Conservation (phyloP, 2,797 vertebrate genomes). For the Hippocampus kuda region DNA sequence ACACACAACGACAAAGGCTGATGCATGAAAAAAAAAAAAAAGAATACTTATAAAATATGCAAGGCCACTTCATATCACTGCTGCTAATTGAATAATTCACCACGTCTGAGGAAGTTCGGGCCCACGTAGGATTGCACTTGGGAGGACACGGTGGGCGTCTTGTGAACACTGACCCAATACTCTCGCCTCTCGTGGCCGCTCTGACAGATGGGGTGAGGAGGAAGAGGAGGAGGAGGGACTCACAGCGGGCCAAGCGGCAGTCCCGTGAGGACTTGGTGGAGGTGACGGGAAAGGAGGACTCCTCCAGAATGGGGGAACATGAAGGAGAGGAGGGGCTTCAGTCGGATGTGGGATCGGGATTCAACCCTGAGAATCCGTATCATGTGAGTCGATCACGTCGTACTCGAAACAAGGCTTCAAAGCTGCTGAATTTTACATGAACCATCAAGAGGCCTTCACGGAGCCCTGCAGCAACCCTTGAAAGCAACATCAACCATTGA, state of each 20-base stretch:
- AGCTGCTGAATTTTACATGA: slow-evolving; percentile 34
- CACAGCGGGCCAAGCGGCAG: slow-evolving; percentile 66
- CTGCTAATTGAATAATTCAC: slow-evolving; percentile 64
- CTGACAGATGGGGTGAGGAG: slow-evolving; percentile 71
- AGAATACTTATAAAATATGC: slow-evolving; percentile 63
- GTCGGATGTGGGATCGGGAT: slow-evolving; percentile 50
- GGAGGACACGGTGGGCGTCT: slow-evolving; percentile 52
- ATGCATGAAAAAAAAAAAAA: slow-evolving; percentile 52
- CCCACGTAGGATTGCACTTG: slow-evolving; percentile 55
- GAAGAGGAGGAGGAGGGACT: slow-evolving; percentile 61
- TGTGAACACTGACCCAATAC: slow-evolving; percentile 63
- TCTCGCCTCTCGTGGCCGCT: slow-evolving; percentile 51
- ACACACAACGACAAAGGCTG: slow-evolving; percentile 26
- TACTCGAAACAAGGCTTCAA: slow-evolving; percentile 27
- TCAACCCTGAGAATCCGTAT: slow-evolving; percentile 87
- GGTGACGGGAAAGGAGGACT: slow-evolving; percentile 47
- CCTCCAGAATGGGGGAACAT: slow-evolving; percentile 50
- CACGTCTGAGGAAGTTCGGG: slow-evolving; percentile 44
- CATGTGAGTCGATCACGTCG: slow-evolving; percentile 67
- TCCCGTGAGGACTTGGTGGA: slow-evolving; percentile 54
- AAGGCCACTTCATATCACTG: slow-evolving; percentile 58
- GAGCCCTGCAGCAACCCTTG: slow-evolving; percentile 37
- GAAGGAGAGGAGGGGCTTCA: slow-evolving; percentile 47
- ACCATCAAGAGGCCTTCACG: slow-evolving; percentile 24
- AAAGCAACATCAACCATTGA: slow-evolving; percentile 33